These are phyloP conservation scores for Zoanthus sociatus DNA, from an alignment of 92 coral and sea anemone genomes.

Conservation along the genomic window DNA sequence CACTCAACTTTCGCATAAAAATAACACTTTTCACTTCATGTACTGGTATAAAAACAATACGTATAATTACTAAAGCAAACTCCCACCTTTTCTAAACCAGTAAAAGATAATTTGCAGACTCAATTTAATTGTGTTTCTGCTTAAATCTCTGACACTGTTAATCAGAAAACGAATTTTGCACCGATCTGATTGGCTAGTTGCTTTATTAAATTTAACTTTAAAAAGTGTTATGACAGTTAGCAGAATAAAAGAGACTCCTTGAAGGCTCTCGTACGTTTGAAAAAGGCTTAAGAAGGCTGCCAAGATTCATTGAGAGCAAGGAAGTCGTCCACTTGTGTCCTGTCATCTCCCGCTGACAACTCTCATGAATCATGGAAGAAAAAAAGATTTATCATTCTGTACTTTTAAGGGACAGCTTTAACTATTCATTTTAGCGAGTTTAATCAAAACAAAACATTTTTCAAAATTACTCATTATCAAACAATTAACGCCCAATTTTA, in stretches of 20 bases:
- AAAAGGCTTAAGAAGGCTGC: background rate
- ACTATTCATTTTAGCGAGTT: constrained; percentile 42
- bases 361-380: constrained; percentile 25
- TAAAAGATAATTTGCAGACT: background rate
- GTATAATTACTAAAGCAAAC: background rate
- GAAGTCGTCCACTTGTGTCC: background rate
- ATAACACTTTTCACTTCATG: background rate
- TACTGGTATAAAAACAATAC: background rate
- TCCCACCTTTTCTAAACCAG: constrained; percentile 19
- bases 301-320: background rate
- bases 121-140: constrained; percentile 15
- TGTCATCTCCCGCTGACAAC: constrained; percentile 39
- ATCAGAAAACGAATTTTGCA: constrained; percentile 20
- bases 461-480: constrained; percentile 57
- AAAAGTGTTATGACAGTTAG: constrained; percentile 44
- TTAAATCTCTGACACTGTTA: constrained; percentile 28
- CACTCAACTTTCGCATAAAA: background rate
- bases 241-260: constrained; percentile 40
- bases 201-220: constrained; percentile 36
- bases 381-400: constrained; percentile 46
- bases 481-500: constrained; percentile 58
- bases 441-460: constrained; percentile 48
- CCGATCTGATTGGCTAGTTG: constrained; percentile 29
- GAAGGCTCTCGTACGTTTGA: background rate
- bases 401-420: constrained; percentile 45